Evolutionary conservation across 2,888 invertebrate species (phyloP), one percentile per base, ranked within the genome.

Genomic region (Artemia sinica): DNA sequence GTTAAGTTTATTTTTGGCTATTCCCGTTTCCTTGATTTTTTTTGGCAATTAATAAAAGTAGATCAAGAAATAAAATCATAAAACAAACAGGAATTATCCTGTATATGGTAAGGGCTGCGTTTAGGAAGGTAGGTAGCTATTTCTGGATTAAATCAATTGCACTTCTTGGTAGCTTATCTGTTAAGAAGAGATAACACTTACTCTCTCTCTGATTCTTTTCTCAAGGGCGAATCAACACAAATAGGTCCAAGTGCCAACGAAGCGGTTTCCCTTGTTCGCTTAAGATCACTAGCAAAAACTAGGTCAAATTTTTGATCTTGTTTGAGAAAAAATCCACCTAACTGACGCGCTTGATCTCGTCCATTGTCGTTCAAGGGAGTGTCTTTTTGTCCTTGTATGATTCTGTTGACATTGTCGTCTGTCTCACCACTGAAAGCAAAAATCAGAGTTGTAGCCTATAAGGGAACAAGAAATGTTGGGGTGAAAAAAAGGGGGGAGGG

Each of bases 381-480:
- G 28, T 58, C 63, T 58, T 58, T 58, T 58, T 58, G 63, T 58
- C 63, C 63, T 58, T 58, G 63, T 58, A 58, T 58, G 63, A 58
- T 58, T 58, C 63, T n/a, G 63, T 58, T 58, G 8, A 58, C 63
- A 58, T 58, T 58, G 63, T 58, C 63, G n/a, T 58, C 63, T 10
- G 63, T 58, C 28, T 58, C 63, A n/a, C 63, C 63, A 58, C 63
- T 58, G 63, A 58, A 58, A 58, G 28, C n/a, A 28, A 8, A 58
- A 58, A 58, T 41, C 41, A 41, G 41, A 41, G 41, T 41, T 41
- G 41, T 41, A 41, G 3, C 6, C 3, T 41, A 41, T 3, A 41
- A 6, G 41, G 41, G 3, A 41, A 41, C 41, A 3, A 41, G 6
- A 41, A 41, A 41, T 41, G 3, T 41, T 41, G 41, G 6, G 41